These are phyloP conservation scores for Nasonia oneida DNA, from an alignment of 2,888 invertebrate genomes.

Conservation along the genomic window DNA sequence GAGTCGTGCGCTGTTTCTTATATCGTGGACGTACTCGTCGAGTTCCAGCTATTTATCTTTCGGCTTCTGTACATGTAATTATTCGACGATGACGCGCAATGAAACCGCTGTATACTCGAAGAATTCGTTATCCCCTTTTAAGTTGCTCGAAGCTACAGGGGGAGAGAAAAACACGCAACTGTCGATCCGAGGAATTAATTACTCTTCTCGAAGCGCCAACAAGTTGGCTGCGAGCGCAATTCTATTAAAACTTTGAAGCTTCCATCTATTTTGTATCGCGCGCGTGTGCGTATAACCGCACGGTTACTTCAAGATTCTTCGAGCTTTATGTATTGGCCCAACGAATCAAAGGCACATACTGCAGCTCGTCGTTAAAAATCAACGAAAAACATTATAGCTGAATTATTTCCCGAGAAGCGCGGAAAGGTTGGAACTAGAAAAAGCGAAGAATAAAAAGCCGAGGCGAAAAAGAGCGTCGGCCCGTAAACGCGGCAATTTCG, in stretches of 20 bases:
- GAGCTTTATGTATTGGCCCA: no score
- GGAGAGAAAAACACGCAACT: no score
- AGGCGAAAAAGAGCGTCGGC: neutral
- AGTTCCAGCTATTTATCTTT: no score
- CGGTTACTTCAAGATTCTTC: no score
- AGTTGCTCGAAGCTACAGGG: neutral
- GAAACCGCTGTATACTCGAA: neutral
- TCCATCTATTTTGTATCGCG: neutral
- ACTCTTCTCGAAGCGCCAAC: neutral
- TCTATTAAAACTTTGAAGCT: neutral
- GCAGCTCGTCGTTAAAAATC: neutral
- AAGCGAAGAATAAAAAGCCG: neutral
- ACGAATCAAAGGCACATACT: no score
- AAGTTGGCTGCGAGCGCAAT: neutral
- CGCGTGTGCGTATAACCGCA: no score
- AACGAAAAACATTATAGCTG: neutral
- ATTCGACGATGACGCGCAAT: neutral
- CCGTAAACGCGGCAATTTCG: slow-evolving; percentile 31
- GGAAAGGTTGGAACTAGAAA: neutral
- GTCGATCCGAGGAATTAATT: neutral
- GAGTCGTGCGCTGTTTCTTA: neutral
- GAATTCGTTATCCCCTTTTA: slow-evolving; percentile 2
- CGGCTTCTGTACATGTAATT: no score
- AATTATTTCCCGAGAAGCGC: neutral
- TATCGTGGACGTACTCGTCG: neutral